A percentile compares a stretch with the other conserved stretches of the same genome.
These are phyloP conservation scores for Sussaba pulchella DNA, from an alignment of 2,888 invertebrate species.

Conservation along the genomic window DNA sequence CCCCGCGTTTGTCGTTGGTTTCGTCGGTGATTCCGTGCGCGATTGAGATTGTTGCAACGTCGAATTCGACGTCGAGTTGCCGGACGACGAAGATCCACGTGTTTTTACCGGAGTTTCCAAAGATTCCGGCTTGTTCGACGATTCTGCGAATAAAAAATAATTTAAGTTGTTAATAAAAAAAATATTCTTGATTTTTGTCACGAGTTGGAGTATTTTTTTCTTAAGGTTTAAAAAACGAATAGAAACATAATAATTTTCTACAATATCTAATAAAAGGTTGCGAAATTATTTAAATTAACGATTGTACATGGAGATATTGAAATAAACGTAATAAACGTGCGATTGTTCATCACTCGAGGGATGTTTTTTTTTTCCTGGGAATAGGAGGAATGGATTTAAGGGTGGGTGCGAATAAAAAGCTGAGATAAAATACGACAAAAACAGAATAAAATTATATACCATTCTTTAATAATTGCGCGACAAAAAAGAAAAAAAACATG, in stretches of 20 bases:
- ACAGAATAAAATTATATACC: constrained; percentile 78
- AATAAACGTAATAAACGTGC: constrained; percentile 38
- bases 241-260: too few relatives aligned
- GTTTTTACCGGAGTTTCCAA: constrained; percentile 75
- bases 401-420: background rate
- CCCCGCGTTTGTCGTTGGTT: constrained; percentile 69
- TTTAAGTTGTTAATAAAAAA: background rate
- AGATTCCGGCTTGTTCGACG: constrained; percentile 73
- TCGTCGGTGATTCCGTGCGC: constrained; percentile 65
- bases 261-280: constrained; percentile 3
- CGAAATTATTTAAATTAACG: constrained; percentile 19
- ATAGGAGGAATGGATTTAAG: background rate
- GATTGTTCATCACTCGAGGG: constrained; percentile 22
- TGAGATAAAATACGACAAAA: constrained; percentile 56
- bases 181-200: too few relatives aligned
- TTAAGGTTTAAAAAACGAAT: too few relatives aligned
- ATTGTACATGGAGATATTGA: constrained; percentile 15
- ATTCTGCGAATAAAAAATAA: constrained; percentile 74
- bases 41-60: constrained; percentile 69
- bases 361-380: constrained; percentile 5
- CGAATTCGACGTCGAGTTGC: constrained; percentile 75
- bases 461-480: constrained; percentile 77
- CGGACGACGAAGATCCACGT: constrained; percentile 72
- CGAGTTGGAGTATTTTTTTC: too few relatives aligned
- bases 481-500: too few relatives aligned